phyloP scores from a whole-genome alignment of 2,113 vertebrate genomes.

The Smithornis capensis region DNA sequence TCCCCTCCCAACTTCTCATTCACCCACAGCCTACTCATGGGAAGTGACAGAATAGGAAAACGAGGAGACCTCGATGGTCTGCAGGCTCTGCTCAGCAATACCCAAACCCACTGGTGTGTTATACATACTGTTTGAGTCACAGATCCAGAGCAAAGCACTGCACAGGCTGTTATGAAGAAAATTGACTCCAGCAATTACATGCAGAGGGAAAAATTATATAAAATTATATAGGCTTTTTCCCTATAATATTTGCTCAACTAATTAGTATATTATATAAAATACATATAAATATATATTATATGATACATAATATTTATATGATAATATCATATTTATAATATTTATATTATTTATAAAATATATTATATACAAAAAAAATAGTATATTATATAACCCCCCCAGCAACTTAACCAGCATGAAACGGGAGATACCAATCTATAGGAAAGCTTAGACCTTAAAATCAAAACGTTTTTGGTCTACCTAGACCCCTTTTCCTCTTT shows the following conservation, averaged over 20 bases:
- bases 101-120: neutral
- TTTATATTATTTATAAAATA: no score
- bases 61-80: neutral
- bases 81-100: neutral
- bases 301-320: no score
- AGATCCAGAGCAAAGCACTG: neutral
- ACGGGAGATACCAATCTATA: neutral
- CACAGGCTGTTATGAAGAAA: neutral
- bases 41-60: neutral
- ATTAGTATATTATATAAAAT: neutral
- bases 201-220: neutral
- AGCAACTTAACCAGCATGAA: neutral
- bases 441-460: neutral
- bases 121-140: neutral
- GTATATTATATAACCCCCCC: no score
- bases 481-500: neutral
- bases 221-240: neutral
- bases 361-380: no score
- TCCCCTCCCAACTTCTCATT: neutral
- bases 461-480: accelerated
- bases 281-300: no score
- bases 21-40: neutral
- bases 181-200: neutral
- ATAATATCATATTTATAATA: no score
- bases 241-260: neutral